These are phyloP conservation scores for Palloptera scutellata DNA, from an alignment of 2,888 invertebrate genomes.

Conservation along the genomic window DNA sequence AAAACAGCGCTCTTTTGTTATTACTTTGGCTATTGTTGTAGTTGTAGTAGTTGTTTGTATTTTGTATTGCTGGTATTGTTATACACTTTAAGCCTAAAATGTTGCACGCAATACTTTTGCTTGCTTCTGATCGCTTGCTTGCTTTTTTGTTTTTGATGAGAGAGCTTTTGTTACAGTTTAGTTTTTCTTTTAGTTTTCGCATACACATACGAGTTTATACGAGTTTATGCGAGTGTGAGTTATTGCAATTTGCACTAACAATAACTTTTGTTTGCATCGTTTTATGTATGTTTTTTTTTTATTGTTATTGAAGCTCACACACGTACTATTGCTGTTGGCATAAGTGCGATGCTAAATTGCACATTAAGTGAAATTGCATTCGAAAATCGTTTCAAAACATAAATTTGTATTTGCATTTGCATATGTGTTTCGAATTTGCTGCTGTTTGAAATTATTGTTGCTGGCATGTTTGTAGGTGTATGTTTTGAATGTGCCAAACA, in stretches of 20 bases:
- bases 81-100: background rate
- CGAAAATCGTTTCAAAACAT: too few relatives aligned
- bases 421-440: too few relatives aligned
- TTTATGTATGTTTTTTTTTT: too few relatives aligned
- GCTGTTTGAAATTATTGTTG: too few relatives aligned
- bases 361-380: conserved; percentile 1
- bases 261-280: background rate
- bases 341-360: conserved; percentile 3
- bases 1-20: too few relatives aligned
- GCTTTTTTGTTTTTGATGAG: background rate
- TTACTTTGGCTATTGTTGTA: too few relatives aligned
- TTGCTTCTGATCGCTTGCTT: background rate
- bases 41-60: too few relatives aligned
- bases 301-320: background rate
- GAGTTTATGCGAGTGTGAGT: background rate
- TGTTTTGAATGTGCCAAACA: too few relatives aligned
- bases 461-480: too few relatives aligned
- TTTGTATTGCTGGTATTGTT: background rate
- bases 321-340: background rate
- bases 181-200: background rate
- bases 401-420: too few relatives aligned
- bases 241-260: background rate
- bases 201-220: too few relatives aligned
- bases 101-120: background rate
- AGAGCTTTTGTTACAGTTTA: background rate